Evolutionary conservation across 1,140 invertebrate species (phyloP).

Genomic region (Ceratosolen solmsi): DNA sequence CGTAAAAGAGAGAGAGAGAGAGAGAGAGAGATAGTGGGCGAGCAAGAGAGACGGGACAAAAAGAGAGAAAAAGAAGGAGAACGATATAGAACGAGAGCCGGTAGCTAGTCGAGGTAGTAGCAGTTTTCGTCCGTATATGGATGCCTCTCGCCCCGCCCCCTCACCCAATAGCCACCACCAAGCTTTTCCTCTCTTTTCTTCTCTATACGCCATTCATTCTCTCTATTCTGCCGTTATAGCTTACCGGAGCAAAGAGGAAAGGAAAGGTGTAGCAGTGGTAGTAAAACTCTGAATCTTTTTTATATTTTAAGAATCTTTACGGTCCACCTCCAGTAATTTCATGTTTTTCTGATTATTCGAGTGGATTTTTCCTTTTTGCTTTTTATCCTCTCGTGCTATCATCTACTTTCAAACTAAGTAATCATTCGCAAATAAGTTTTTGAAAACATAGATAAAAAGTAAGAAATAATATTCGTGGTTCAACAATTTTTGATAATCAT

Average conservation of each 20-base stretch:
- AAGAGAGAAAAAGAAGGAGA: not conserved
- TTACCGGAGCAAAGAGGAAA: not conserved
- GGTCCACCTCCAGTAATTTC: constrained; percentile 10
- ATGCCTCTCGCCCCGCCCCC: not conserved
- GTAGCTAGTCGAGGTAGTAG: constrained; percentile 23
- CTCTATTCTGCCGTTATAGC: constrained; percentile 36
- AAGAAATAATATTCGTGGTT: too few species aligned
- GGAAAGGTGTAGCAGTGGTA: constrained; percentile 20
- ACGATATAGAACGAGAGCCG: not conserved
- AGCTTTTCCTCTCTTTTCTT: constrained; percentile 38
- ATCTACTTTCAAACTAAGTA: not conserved
- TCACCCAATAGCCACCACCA: not conserved
- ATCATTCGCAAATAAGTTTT: not conserved
- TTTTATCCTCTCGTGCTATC: too few species aligned
- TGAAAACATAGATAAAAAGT: not conserved
- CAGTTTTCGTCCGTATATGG: constrained; percentile 41
- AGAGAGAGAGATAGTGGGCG: not conserved
- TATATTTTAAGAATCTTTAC: constrained; percentile 47
- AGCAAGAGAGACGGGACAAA: not conserved
- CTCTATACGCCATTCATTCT: constrained; percentile 14
- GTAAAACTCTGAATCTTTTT: constrained; percentile 49
- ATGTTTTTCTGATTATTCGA: constrained; percentile 41
- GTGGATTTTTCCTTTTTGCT: not conserved
- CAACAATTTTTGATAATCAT: too few species aligned
- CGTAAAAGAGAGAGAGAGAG: not conserved